Conservation (phyloP, 2,888 invertebrate genomes). For the Muscina levida region DNA sequence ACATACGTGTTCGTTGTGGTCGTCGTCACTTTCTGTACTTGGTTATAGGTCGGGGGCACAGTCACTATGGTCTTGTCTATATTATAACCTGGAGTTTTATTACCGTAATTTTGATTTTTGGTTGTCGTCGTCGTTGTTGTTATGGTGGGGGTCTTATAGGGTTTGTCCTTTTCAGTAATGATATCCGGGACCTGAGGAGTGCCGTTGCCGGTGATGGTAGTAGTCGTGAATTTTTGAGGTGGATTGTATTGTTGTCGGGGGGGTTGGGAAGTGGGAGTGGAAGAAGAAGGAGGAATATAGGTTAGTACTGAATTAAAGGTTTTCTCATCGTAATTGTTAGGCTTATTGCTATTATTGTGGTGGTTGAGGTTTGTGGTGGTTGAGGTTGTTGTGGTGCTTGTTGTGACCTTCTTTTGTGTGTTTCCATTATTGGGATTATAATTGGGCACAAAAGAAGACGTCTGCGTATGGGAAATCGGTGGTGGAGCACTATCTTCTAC, state of each 20-base stretch:
- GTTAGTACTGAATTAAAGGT: constrained; percentile 71
- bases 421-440: constrained; percentile 72
- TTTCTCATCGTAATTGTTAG: constrained; percentile 57
- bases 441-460: constrained; percentile 72
- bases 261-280: constrained; percentile 66
- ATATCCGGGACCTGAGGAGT: constrained; percentile 69
- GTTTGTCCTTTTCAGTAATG: constrained; percentile 73
- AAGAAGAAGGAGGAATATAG: constrained; percentile 76
- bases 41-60: constrained; percentile 9
- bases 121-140: constrained; percentile 69
- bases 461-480: constrained; percentile 65
- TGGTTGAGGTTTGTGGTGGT: constrained; percentile 62
- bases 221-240: constrained; percentile 52
- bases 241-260: constrained; percentile 50
- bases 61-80: constrained; percentile 67
- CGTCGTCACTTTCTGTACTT: constrained; percentile 42
- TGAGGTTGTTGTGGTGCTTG: constrained; percentile 66
- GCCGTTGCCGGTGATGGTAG: constrained; percentile 49
- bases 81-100: constrained; percentile 71
- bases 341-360: constrained; percentile 63
- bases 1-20: constrained; percentile 14
- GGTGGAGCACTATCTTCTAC: constrained; percentile 67
- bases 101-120: constrained; percentile 71
- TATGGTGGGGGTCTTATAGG: constrained; percentile 71
- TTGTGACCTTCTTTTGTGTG: constrained; percentile 71